Evolutionary conservation across 2,113 vertebrate genomes (phyloP), one percentile per base, ranked within the genome.

Genomic region (Psophia crepitans): DNA sequence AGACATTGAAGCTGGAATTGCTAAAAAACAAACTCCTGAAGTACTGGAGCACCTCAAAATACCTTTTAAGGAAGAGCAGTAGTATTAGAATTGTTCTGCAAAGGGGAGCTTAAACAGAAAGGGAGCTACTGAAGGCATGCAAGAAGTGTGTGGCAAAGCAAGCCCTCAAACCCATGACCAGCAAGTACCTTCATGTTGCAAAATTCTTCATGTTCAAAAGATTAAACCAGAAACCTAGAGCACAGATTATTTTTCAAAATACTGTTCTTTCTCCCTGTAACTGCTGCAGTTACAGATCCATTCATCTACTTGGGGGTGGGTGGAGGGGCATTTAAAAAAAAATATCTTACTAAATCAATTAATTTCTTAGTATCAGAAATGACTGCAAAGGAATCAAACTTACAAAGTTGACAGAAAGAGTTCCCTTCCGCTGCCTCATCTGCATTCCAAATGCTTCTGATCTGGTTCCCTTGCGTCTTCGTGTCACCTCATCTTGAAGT

Each of bases 401-500:
- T 97, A 99, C 99, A 35, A 99, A 99, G 97, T 99, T 99, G 94
- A 99, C 99, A 92, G 99, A 98, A 54, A 99, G 98, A 16, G 99
- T 98, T 97, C 99, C 99, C 95, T 99, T 99, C 84, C 99, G 99
- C 54, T 99, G 99, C 93, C 98, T 98, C 99, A 99, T 99, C 97
- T 99, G 99, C 97, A 99, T 99, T 75, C 99, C 99, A 77, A 99
- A 99, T 3, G 99, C 98, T 60, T 99, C 99, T 61, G 99, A 99
- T 95, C 99, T 99, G 90, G 98, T 98, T 96, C 99, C 98, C 95
- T 98, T 98, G 82, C 98, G 97, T 94, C 98, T 98, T 89, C 98
- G 96, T 37, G 97, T 97, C 88, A 98, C 96, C 87, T 98, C 98
- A 90, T 98, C 98, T 98, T 95, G 37, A 97, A 97, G 93, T 28